phyloP scores from a whole-genome alignment of 2,888 invertebrate genomes.

The Lepidocyrtinus sp. region DNA sequence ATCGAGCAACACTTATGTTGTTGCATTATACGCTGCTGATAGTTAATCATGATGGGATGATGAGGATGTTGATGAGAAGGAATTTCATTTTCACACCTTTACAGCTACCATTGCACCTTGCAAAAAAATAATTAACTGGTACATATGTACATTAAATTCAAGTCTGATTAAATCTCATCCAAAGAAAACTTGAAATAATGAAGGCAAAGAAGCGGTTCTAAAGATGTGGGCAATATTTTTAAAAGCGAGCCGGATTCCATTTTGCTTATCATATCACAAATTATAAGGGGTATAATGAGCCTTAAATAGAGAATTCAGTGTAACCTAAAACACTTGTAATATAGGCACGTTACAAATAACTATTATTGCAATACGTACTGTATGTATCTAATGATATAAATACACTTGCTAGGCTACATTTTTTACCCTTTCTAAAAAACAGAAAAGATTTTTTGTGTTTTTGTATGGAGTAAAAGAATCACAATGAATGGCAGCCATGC shows the following conservation, averaged over 20 bases:
- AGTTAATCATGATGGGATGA: neutral
- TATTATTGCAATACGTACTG: no score
- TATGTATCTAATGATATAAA: no score
- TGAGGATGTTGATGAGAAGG: constrained; percentile 14
- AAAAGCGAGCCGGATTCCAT: neutral
- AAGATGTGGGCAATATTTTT: neutral
- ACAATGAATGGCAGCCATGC: constrained; percentile 46
- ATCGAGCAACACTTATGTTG: neutral
- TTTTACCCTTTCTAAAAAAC: neutral
- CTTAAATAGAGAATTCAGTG: neutral
- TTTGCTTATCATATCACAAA: neutral
- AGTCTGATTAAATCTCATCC: constrained; percentile 52
- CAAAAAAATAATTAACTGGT: constrained; percentile 46
- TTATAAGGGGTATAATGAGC: neutral
- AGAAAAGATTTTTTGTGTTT: neutral
- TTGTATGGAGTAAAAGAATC: constrained; percentile 30
- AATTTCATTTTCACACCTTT: constrained; percentile 56
- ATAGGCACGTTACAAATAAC: no score
- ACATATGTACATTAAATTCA: constrained; percentile 28
- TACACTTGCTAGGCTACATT: no score
- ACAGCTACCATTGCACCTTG: neutral
- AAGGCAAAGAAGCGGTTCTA: neutral
- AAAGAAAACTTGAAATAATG: neutral
- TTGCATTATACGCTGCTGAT: neutral
- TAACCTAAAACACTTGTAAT: no score